A percentile compares a stretch with the other conserved stretches of the same genome.
phyloP scores from a whole-genome alignment of 2,797 vertebrate species.

The Pampus argenteus region DNA sequence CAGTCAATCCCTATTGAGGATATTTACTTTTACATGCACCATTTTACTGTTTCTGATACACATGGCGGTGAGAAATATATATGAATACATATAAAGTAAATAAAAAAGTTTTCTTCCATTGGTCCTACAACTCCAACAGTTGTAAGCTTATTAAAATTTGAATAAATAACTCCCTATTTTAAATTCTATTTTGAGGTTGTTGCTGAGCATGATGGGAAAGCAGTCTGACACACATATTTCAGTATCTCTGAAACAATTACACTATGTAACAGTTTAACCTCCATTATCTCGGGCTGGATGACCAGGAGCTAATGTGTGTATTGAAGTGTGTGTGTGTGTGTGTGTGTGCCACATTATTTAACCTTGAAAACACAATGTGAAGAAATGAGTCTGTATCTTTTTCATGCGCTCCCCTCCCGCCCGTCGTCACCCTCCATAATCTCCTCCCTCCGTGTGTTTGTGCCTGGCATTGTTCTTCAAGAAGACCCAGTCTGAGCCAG shows the following conservation, averaged over 20 bases:
- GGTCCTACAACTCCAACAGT: conserved; percentile 10
- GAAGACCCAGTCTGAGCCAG: conserved; percentile 10
- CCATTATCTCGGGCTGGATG: conserved; percentile 30
- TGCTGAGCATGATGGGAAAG: conserved; percentile 32
- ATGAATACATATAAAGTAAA: background rate
- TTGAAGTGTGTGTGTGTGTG: background rate
- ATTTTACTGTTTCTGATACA: background rate
- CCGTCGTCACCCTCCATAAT: conserved; percentile 1
- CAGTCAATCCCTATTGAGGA: conserved; percentile 15
- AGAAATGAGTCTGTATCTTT: background rate
- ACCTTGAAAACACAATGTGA: background rate
- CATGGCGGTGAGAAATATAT: background rate
- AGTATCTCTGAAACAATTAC: conserved; percentile 40
- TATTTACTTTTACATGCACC: conserved; percentile 1
- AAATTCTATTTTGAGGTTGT: conserved; percentile 57
- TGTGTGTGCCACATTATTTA: too few species aligned
- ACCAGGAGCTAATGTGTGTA: conserved; percentile 4
- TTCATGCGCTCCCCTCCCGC: background rate
- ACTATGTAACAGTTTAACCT: conserved; percentile 25
- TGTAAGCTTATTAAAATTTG: conserved; percentile 4
- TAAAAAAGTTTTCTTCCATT: background rate
- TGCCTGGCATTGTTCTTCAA: conserved; percentile 41
- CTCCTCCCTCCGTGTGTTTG: conserved; percentile 30
- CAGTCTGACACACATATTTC: conserved; percentile 50
- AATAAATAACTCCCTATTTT: conserved; percentile 33